Evolutionary conservation across 2,888 invertebrate species (phyloP).

Genomic region (Philonicus albiceps): DNA sequence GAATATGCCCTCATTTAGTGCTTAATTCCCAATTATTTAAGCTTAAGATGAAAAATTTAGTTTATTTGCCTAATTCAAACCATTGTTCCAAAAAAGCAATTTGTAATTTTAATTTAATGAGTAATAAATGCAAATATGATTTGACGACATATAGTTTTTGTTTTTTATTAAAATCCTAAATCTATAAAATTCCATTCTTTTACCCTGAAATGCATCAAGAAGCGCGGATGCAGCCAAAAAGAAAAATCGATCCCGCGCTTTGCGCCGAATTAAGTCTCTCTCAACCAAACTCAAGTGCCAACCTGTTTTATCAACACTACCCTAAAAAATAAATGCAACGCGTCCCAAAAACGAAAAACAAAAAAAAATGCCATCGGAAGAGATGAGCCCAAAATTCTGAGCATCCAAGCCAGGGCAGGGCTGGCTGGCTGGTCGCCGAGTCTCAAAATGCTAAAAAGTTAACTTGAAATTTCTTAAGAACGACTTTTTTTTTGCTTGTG

Average conservation of each 20-base stretch:
- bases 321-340: slow-evolving; percentile 21
- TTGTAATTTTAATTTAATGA: not conserved
- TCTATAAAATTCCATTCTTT: not conserved
- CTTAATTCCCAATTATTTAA: too few species aligned
- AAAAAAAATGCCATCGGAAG: not conserved
- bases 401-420: not conserved
- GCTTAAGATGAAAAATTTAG: too few species aligned
- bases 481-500: slow-evolving; percentile 27
- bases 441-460: slow-evolving; percentile 45
- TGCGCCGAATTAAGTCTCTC: slow-evolving; percentile 15
- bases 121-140: not conserved
- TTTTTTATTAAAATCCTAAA: not conserved
- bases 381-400: not conserved
- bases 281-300: slow-evolving; percentile 15
- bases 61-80: not conserved
- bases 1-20: too few species aligned
- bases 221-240: slow-evolving; percentile 3
- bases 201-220: not conserved
- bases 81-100: not conserved
- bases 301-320: slow-evolving; percentile 39
- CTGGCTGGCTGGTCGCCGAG: not conserved
- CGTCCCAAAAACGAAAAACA: not conserved
- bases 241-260: not conserved
- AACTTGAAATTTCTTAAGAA: slow-evolving; percentile 48
- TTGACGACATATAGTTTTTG: not conserved